Evolutionary conservation across 1,140 invertebrate species (phyloP).

Genomic region (Anagrus nilaparvatae): DNA sequence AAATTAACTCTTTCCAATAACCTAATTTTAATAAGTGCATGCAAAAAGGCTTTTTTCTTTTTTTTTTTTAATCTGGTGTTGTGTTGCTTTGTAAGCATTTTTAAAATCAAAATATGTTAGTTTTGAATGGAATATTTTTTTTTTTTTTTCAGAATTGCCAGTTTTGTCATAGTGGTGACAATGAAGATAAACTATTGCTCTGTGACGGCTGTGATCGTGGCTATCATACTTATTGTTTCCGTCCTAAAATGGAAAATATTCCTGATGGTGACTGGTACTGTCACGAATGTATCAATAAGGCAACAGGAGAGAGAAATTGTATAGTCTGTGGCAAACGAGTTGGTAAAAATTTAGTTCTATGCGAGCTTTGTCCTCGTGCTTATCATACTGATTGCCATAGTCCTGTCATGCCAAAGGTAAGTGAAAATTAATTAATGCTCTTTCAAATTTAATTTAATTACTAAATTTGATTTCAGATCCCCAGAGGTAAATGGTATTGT

Average conservation of each 20-base stretch:
- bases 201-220: constrained; percentile 97
- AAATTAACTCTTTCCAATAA: too few relatives aligned
- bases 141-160: constrained; percentile 80
- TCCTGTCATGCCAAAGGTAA: constrained; percentile 73
- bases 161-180: constrained; percentile 90
- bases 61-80: too few relatives aligned
- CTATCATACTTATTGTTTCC: constrained; percentile 97
- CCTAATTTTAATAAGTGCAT: too few relatives aligned
- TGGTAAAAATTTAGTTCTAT: constrained; percentile 69
- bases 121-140: constrained; percentile 7
- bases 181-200: constrained; percentile 87
- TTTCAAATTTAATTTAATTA: background rate
- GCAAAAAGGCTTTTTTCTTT: too few relatives aligned
- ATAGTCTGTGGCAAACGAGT: constrained; percentile 78
- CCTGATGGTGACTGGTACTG: constrained; percentile 97
- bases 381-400: constrained; percentile 89
- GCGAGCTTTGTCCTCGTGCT: constrained; percentile 79
- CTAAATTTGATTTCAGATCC: constrained; percentile 43
- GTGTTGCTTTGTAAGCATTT: too few relatives aligned
- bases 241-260: constrained; percentile 90
- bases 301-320: constrained; percentile 75
- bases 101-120: too few relatives aligned
- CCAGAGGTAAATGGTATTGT: constrained; percentile 80
- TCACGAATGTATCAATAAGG: constrained; percentile 94
- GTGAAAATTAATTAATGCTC: too few relatives aligned